Base-by-base conservation (phyloP, 53 echinoderm and acorn worm genomes). In the Crossaster papposus region DNA sequence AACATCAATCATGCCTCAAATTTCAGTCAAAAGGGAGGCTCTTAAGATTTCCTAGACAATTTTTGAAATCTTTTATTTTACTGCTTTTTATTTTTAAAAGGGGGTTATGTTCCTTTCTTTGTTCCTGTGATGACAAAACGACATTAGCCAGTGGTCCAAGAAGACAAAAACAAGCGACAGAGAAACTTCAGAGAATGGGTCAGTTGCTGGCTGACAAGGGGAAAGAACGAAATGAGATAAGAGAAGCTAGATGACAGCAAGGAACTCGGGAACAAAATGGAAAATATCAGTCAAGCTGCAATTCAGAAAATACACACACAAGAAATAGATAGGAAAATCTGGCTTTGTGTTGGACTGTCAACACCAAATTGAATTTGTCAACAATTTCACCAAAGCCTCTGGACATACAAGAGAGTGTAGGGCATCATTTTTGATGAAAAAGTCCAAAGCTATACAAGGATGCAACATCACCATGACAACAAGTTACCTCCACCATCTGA, bases 401-500 rank as follows among this genome's bases (percentile, higher is more conserved):
- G 26, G 53, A 14, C 14, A 74, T 3, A 35, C 15, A 81, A 62
- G 18, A 15, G 36, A 34, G 22, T 81, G 14, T 81, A 5, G 30
- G 55, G 29, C 30, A 50, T 14, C 76, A 18, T 54, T 79, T n/a
- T 18, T 30, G 44, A 79, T 51, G 51, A 51, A 24, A 52, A 44
- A 44, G 44, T 44, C 44, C 5, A 44, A 44, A 44, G 44, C 44
- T 44, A 44, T 9, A 44, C 44, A 44, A 44, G 44, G 79, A 51
- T n/a, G 38, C 33, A 30, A 29, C 2, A 15, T 79, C 17, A 30
- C 58, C 58, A 23, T 64, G 64, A 83, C 36, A 81, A 81, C 62
- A 70, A 36, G 71, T 79, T 94, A 98, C 98, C 98, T 98, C 98
- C 36, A 98, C 90, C 78, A 96, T 92, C 78, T 98, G 98, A 70